Conservation (phyloP, 2,113 vertebrate species). For the Hippoglossus stenolepis region DNA sequence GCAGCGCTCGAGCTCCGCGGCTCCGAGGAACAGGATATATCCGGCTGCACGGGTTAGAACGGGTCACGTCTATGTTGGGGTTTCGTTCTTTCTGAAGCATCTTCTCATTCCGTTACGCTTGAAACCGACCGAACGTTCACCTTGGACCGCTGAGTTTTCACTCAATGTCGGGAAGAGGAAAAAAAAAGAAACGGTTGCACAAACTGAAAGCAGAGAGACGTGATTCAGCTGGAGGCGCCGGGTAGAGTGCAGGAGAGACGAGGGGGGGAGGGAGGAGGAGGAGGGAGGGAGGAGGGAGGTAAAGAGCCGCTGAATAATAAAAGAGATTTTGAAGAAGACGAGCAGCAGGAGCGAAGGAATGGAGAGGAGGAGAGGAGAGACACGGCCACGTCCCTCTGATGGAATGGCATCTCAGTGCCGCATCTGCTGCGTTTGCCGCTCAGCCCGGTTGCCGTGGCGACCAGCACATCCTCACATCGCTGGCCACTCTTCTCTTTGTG, state of each 20-base stretch:
- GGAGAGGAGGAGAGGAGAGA: constrained; percentile 5
- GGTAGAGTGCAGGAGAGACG: constrained; percentile 29
- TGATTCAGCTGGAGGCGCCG: constrained; percentile 58
- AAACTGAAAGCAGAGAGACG: constrained; percentile 34
- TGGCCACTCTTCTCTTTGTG: neutral
- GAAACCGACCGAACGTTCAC: neutral
- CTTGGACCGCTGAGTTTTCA: neutral
- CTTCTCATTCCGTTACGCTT: neutral
- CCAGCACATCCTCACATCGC: constrained; percentile 57
- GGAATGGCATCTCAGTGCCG: constrained; percentile 67
- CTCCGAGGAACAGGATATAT: neutral
- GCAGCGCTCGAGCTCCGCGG: neutral
- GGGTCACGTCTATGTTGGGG: neutral
- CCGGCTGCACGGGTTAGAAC: neutral
- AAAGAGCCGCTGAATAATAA: constrained; percentile 41
- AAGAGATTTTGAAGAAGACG: constrained; percentile 37
- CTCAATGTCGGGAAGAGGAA: neutral
- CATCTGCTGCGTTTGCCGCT: constrained; percentile 67
- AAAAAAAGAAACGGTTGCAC: constrained; percentile 1
- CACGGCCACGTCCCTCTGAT: constrained; percentile 35
- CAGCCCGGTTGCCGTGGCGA: constrained; percentile 71
- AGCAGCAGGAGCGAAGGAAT: constrained; percentile 11
- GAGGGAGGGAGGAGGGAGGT: neutral
- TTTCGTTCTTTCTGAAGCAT: neutral
- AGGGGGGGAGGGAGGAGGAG: neutral